Base-by-base conservation (phyloP, 2,888 invertebrate genomes). In the Dioctria linearis region DNA sequence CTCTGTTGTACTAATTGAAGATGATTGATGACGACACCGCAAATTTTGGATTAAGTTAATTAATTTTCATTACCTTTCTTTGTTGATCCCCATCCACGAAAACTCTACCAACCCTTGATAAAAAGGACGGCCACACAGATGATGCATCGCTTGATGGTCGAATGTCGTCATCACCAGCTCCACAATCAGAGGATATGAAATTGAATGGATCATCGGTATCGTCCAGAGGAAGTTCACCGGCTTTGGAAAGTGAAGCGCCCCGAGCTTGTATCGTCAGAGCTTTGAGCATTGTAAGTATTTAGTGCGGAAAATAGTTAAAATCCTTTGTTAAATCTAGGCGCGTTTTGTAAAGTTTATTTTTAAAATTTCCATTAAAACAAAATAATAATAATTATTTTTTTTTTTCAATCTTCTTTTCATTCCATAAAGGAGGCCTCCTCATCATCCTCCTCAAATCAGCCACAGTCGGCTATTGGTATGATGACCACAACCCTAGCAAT, bases 211-310 rank as follows among this genome's bases (percentile, higher is more conserved):
- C 25, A 25, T 88, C 88, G 40, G 82, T 87, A 13, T 88, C 88
- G 83, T 88, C 89, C 81, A 86, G 89, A 76, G 88, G 86, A 84
- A 89, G 88, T 82, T 87, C 89, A 3, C 88, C 89, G 37, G 85
- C 86, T 6, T 61, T 81, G 46, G 67, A 67, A 81, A 84, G 82
- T 25, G 81, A 82, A 11, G n/a, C 83, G 75, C 82, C 82, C 37
- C 71, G 82, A 46, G 86, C 87, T 37, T 88, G 89, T 82, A 88
- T 89, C 81, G 87, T 88, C 80, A 87, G 87, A 78, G 86, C 89
- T n/a, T 83, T 89, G 81, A 89, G 88, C 84, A 88, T 89, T 86
- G 89, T 89, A 86, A 89, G 89, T 88, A 76, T 67, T 37, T 13
- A 71, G 25, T 25, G 5, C 25, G 4, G n/a, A 2, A 13, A 59